Percentiles rank a stretch among this genome's conserved stretches.
Conservation (phyloP, 2,888 invertebrate species). For the Neoascia interrupta region DNA sequence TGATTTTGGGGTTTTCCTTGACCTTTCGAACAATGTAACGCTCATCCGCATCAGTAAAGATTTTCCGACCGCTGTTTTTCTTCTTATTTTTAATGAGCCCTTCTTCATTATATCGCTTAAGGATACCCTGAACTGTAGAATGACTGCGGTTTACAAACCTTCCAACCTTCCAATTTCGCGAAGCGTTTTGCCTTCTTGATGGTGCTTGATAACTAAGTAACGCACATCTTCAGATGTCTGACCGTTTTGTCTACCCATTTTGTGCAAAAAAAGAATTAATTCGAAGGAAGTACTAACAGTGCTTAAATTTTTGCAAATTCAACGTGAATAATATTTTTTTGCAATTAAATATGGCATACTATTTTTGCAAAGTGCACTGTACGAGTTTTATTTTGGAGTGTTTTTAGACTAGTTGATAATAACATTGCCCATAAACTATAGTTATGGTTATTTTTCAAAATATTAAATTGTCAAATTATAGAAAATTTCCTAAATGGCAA, state of each 20-base stretch:
- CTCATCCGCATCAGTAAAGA: conserved; percentile 27
- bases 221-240: conserved; percentile 7
- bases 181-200: conserved; percentile 46
- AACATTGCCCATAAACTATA: too few species aligned
- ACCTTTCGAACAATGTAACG: conserved; percentile 20
- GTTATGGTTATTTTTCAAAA: too few species aligned
- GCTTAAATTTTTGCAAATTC: too few species aligned
- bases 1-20: conserved; percentile 17
- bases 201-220: conserved; percentile 32
- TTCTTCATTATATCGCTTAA: conserved; percentile 5
- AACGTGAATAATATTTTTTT: too few species aligned
- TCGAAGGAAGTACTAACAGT: too few species aligned
- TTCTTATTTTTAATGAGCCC: conserved; percentile 17
- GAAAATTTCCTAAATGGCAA: too few species aligned
- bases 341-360: too few species aligned
- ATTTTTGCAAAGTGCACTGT: too few species aligned
- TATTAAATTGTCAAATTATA: too few species aligned
- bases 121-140: conserved; percentile 42
- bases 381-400: too few species aligned
- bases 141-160: conserved; percentile 40
- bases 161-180: conserved; percentile 30
- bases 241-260: background rate
- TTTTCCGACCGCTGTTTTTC: background rate
- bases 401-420: too few species aligned
- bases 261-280: too few species aligned